Evolutionary conservation across 1,140 invertebrate genomes (phyloP).

Genomic region (Camponotus pennsylvanicus): DNA sequence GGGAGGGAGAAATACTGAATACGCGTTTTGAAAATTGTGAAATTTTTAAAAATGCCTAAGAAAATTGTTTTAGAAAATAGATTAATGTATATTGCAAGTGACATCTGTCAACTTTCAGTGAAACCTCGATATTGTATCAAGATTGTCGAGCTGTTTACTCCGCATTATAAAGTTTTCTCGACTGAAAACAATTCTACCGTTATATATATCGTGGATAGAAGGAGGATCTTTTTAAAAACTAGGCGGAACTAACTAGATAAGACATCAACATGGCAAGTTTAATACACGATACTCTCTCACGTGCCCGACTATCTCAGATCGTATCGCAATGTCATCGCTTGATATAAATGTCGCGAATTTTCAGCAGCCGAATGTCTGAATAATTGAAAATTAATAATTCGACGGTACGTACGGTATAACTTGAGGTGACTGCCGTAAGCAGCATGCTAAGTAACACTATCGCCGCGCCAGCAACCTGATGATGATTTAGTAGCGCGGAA

Average conservation of each 20-base stretch:
- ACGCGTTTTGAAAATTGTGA: not conserved
- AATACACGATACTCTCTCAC: not conserved
- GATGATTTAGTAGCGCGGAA: constrained; percentile 58
- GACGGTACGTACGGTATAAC: not conserved
- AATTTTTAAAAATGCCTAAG: not conserved
- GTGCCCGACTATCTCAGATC: not conserved
- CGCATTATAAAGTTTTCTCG: not conserved
- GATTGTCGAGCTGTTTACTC: constrained; percentile 3
- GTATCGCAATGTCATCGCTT: not conserved
- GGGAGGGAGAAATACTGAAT: not conserved
- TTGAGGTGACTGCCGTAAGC: constrained; percentile 29
- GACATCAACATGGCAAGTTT: constrained; percentile 6
- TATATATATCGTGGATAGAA: not conserved
- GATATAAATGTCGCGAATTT: constrained; percentile 32
- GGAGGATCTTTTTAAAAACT: not conserved
- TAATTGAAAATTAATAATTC: constrained; percentile 61
- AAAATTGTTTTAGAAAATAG: not conserved
- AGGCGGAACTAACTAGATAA: not conserved
- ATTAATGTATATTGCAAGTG: not conserved
- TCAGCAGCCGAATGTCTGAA: constrained; percentile 37
- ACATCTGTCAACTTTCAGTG: not conserved
- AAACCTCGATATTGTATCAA: not conserved
- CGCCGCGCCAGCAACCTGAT: constrained; percentile 40
- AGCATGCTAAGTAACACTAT: constrained; percentile 58
- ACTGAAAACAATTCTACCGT: not conserved